Conservation (phyloP, 2,113 vertebrate species). For the Agelaius tricolor region DNA sequence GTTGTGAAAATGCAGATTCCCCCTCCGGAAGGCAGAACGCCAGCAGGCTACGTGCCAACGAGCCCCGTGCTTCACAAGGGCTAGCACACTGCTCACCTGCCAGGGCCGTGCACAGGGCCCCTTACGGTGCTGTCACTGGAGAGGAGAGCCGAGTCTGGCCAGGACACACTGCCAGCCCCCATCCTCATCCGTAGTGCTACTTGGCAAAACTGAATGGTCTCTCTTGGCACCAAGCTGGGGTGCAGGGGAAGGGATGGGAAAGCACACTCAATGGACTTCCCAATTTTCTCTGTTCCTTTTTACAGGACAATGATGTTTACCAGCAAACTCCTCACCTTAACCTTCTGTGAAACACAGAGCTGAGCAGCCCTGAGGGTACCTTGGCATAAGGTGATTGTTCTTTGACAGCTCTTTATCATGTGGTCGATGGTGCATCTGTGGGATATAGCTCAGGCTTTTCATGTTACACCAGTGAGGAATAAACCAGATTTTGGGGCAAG, state of each 20-base stretch:
- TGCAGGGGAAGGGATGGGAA: background rate
- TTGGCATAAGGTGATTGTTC: background rate
- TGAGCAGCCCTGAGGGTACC: background rate
- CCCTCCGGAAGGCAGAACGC: background rate
- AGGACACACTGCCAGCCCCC: background rate
- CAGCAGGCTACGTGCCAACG: rapidly evolving
- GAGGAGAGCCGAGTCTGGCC: background rate
- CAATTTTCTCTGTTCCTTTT: background rate
- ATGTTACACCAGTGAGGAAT: background rate
- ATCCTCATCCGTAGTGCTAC: background rate
- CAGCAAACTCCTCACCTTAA: background rate
- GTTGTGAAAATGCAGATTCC: background rate
- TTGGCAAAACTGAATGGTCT: background rate
- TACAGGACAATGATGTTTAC: background rate
- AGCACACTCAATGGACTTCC: background rate
- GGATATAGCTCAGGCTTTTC: background rate
- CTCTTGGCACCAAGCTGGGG: background rate
- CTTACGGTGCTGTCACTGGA: rapidly evolving
- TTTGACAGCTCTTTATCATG: background rate
- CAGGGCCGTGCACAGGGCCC: background rate
- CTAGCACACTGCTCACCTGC: rapidly evolving
- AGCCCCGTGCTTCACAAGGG: background rate
- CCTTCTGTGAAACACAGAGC: background rate
- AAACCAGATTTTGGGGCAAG: background rate
- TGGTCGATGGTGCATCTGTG: background rate